These are phyloP conservation scores for Bos javanicus DNA, from an alignment of 2,113 vertebrate genomes.

Conservation along the genomic window DNA sequence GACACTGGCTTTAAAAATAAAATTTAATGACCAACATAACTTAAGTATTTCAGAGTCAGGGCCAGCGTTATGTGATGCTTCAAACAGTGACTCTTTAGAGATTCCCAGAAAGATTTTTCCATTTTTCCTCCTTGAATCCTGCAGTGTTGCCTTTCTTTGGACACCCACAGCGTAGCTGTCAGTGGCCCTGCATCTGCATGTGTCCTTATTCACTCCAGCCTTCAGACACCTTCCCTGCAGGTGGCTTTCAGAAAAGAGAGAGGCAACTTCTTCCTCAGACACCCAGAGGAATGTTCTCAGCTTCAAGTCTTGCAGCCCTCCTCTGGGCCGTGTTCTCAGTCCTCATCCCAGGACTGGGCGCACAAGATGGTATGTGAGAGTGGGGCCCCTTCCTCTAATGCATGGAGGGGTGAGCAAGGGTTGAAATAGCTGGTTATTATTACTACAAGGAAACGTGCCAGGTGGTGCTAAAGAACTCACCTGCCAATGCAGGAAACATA, in stretches of 20 bases:
- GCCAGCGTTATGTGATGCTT: neutral
- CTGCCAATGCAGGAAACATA: neutral
- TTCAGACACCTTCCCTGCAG: neutral
- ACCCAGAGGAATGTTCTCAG: neutral
- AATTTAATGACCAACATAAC: neutral
- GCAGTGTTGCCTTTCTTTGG: neutral
- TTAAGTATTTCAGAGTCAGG: neutral
- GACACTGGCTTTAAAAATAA: slow-evolving; percentile 24
- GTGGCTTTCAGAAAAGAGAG: neutral
- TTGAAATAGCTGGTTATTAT: neutral
- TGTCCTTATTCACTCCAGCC: neutral
- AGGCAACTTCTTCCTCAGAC: neutral
- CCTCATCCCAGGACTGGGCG: neutral
- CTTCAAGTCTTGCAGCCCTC: neutral
- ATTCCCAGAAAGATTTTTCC: neutral
- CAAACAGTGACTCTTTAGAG: neutral
- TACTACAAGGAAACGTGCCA: neutral
- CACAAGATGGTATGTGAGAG: too few species aligned
- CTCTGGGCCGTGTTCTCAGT: accelerated
- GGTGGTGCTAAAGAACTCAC: neutral
- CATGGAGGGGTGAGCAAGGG: neutral
- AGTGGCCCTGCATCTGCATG: accelerated
- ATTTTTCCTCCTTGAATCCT: neutral
- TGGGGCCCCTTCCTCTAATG: neutral
- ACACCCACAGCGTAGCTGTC: neutral